phyloP scores from a whole-genome alignment of 2,797 vertebrate genomes.

The Melanotaenia pygmaea region DNA sequence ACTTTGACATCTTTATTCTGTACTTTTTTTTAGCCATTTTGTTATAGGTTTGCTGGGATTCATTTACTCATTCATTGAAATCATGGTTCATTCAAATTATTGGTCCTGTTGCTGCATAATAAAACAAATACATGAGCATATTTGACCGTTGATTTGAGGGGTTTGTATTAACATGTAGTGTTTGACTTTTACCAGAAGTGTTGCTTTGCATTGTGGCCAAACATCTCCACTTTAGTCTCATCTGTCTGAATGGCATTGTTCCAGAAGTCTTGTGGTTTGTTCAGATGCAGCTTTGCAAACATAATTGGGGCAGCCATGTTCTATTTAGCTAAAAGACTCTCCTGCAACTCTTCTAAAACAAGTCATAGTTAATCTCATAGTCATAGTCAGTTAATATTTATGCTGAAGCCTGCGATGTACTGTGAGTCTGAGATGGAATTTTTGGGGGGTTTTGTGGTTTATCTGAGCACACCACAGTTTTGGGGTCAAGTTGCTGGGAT shows the following conservation, averaged over 20 bases:
- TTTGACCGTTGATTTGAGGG: not conserved
- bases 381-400: no score
- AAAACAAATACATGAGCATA: not conserved
- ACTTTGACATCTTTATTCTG: no score
- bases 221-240: not conserved
- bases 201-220: not conserved
- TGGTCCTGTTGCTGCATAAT: not conserved
- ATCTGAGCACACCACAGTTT: not conserved
- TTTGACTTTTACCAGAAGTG: not conserved
- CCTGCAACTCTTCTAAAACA: not conserved
- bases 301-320: not conserved
- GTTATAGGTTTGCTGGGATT: no score
- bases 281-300: not conserved
- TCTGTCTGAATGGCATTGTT: not conserved
- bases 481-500: not conserved
- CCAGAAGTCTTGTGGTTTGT: not conserved
- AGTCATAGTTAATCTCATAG: not conserved
- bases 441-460: not conserved
- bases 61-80: no score
- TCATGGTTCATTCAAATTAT: no score
- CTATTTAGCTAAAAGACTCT: not conserved
- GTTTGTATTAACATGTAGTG: not conserved
- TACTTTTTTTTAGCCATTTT: no score
- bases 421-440: not conserved
- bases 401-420: not conserved